phyloP scores from a whole-genome alignment of 2,113 vertebrate species.

The Anhinga rufa region DNA sequence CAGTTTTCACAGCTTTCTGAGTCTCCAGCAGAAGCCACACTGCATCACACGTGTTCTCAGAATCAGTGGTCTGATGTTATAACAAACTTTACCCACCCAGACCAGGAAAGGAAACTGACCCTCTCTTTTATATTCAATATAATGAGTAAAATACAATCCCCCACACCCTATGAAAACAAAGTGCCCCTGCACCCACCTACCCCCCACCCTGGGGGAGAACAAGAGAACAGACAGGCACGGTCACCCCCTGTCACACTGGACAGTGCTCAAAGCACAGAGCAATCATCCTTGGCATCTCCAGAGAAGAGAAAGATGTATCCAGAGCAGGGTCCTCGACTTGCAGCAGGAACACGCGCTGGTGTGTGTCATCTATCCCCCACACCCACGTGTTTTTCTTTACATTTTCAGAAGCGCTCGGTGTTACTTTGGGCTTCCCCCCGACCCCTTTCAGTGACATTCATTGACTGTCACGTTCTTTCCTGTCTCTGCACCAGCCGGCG shows the following conservation, averaged over 20 bases:
- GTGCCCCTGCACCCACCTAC: neutral
- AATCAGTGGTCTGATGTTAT: neutral
- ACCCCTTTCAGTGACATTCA: neutral
- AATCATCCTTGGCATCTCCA: neutral
- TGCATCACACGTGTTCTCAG: neutral
- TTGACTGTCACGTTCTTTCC: neutral
- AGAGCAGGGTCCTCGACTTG: neutral
- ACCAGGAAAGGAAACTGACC: neutral
- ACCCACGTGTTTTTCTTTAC: neutral
- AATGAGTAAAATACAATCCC: neutral
- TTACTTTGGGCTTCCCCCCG: neutral
- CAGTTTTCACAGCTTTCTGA: neutral
- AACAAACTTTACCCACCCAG: neutral
- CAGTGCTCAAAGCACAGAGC: neutral
- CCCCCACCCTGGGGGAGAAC: fast-evolving
- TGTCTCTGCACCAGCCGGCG: neutral
- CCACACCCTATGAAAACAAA: neutral
- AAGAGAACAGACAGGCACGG: neutral
- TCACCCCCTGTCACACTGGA: neutral
- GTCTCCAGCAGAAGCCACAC: neutral
- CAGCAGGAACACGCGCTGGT: neutral
- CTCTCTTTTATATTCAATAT: neutral
- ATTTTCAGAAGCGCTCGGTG: neutral
- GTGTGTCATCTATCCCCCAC: neutral
- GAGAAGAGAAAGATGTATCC: neutral